These are phyloP conservation scores for Neomicropteryx cornuta DNA, from an alignment of 1,140 invertebrate genomes.

Conservation along the genomic window DNA sequence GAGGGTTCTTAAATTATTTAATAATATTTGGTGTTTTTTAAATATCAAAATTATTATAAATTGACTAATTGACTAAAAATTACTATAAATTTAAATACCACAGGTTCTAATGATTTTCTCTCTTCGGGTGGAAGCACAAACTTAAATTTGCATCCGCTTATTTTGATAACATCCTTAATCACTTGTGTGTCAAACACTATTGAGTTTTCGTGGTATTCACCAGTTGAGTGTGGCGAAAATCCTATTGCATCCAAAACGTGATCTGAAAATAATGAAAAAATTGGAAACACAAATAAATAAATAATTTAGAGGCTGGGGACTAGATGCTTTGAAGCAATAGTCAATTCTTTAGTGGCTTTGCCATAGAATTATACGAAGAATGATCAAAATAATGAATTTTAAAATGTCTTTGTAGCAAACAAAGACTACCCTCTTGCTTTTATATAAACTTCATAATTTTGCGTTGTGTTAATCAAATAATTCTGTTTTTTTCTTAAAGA, in stretches of 20 bases:
- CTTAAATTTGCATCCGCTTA: conserved; percentile 46
- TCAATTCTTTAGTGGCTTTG: too few species aligned
- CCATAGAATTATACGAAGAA: too few species aligned
- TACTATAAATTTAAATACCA: conserved; percentile 6
- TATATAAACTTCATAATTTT: neutral
- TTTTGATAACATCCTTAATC: conserved; percentile 52
- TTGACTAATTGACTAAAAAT: conserved; percentile 1
- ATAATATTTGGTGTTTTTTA: neutral
- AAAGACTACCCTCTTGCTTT: neutral
- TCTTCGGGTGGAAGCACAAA: conserved; percentile 26
- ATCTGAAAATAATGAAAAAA: conserved; percentile 37
- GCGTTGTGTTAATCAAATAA: too few species aligned
- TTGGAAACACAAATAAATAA: conserved; percentile 2
- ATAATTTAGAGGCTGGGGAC: conserved; percentile 3
- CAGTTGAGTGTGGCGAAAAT: conserved; percentile 46
- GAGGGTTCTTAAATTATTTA: too few species aligned
- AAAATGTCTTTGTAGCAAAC: neutral
- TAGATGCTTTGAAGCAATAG: too few species aligned
- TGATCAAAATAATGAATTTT: neutral
- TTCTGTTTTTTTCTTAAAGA: too few species aligned
- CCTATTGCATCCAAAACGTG: conserved; percentile 57
- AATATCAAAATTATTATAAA: conserved; percentile 16
- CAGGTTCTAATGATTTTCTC: neutral
- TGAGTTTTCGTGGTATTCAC: conserved; percentile 25
- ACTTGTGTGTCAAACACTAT: conserved; percentile 40